Evolutionary conservation across 2,113 vertebrate species (phyloP).

Genomic region (human): DNA sequence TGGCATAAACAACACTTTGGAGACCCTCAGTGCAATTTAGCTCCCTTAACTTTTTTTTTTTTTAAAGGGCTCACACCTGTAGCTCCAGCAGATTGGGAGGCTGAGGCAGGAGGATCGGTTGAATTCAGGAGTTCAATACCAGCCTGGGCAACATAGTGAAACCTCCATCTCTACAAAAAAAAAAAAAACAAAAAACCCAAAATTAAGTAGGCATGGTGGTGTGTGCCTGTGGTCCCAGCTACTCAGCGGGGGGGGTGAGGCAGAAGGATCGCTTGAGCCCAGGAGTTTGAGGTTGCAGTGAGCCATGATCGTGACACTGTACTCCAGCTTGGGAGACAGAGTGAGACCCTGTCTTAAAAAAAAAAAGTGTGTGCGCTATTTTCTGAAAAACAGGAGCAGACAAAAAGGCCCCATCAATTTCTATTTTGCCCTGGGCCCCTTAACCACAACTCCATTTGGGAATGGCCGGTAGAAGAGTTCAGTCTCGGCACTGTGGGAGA

Average conservation of each 20-base stretch:
- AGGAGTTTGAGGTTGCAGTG: background rate
- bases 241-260: background rate
- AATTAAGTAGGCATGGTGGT: background rate
- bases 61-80: background rate
- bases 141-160: background rate
- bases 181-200: no score
- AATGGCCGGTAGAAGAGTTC: background rate
- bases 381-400: conserved; percentile 57
- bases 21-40: background rate
- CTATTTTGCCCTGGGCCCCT: conserved; percentile 48
- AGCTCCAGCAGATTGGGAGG: background rate
- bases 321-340: background rate
- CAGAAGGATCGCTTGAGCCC: background rate
- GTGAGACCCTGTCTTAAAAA: background rate
- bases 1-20: conserved; percentile 17
- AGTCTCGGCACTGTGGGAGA: background rate
- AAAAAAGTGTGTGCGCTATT: background rate
- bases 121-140: background rate
- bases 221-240: background rate
- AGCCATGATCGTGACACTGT: background rate
- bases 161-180: background rate
- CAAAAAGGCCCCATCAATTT: conserved; percentile 53
- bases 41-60: background rate
- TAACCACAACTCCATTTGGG: conserved; percentile 33
- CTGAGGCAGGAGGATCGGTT: background rate